Evolutionary conservation across 2,797 vertebrate genomes (phyloP).

Genomic region (Enteromius afrohamiltoni): DNA sequence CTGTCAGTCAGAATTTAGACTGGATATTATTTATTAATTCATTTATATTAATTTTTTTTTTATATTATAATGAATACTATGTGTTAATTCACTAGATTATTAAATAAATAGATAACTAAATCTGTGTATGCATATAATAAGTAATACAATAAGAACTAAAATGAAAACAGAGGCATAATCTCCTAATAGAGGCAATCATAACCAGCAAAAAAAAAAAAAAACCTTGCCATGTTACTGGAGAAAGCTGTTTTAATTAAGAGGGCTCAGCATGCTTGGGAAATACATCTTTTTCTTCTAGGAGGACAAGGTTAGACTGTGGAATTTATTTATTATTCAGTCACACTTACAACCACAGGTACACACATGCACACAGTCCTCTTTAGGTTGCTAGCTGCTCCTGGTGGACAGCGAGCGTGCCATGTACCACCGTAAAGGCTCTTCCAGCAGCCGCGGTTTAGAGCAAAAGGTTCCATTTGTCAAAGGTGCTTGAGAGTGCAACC

Average conservation of each 20-base stretch:
- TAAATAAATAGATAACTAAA: not conserved
- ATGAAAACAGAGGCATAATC: not conserved
- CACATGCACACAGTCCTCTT: conserved; percentile 60
- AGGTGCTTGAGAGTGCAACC: conserved; percentile 76
- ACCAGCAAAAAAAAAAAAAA: conserved; percentile 66
- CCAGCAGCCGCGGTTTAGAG: conserved; percentile 66
- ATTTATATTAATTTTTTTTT: not conserved
- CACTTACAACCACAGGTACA: conserved; percentile 61
- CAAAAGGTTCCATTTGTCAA: conserved; percentile 91
- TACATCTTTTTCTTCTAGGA: conserved; percentile 81
- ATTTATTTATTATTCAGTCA: conserved; percentile 74
- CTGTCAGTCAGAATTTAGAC: not conserved
- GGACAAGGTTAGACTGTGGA: conserved; percentile 57
- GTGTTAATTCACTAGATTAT: not conserved
- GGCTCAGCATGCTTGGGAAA: conserved; percentile 76
- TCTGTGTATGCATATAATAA: not conserved
- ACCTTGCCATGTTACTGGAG: conserved; percentile 71
- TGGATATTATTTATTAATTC: not conserved
- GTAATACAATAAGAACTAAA: not conserved
- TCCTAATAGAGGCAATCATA: conserved; percentile 57
- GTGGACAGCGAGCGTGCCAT: conserved; percentile 68
- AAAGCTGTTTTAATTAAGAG: conserved; percentile 79
- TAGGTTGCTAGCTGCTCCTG: conserved; percentile 68
- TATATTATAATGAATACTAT: not conserved
- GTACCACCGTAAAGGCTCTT: conserved; percentile 75